phyloP scores from a whole-genome alignment of 2,797 vertebrate species.

The Phrynocephalus guinanensis region DNA sequence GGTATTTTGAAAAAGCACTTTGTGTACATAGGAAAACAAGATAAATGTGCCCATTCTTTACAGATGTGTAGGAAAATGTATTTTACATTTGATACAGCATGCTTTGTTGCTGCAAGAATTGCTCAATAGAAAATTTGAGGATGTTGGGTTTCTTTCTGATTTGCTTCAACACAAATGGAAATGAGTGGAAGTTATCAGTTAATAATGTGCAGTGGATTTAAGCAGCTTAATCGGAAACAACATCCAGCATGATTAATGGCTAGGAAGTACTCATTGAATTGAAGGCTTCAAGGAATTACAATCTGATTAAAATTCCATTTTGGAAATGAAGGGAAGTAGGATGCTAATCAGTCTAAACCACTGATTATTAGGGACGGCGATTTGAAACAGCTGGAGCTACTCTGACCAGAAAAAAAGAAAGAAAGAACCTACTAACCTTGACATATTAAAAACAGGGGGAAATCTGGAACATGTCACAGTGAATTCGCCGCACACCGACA shows the following conservation, averaged over 20 bases:
- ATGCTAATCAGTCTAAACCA: slow-evolving; percentile 73
- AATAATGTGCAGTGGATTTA: slow-evolving; percentile 66
- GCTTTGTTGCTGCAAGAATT: background rate
- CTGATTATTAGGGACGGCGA: slow-evolving; percentile 62
- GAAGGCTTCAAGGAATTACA: slow-evolving; percentile 70
- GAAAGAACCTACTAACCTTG: slow-evolving; percentile 17
- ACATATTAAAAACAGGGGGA: slow-evolving; percentile 32
- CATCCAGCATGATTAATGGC: slow-evolving; percentile 72
- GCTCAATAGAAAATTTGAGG: slow-evolving; percentile 61
- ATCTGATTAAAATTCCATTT: slow-evolving; percentile 76
- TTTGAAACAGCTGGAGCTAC: slow-evolving; percentile 63
- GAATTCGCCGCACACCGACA: slow-evolving; percentile 37
- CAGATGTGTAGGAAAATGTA: background rate
- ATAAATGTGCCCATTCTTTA: background rate
- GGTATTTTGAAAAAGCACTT: background rate
- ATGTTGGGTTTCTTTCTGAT: slow-evolving; percentile 44
- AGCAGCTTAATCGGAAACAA: slow-evolving; percentile 68
- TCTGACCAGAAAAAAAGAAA: slow-evolving; percentile 24
- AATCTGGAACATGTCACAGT: slow-evolving; percentile 22
- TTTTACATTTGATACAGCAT: background rate
- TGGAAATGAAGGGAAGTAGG: slow-evolving; percentile 70
- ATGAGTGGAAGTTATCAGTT: slow-evolving; percentile 70
- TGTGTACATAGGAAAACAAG: background rate
- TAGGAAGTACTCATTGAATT: slow-evolving; percentile 58
- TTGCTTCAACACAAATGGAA: background rate